Conservation (phyloP, 2,888 invertebrate genomes). For the Cerastoderma edule region DNA sequence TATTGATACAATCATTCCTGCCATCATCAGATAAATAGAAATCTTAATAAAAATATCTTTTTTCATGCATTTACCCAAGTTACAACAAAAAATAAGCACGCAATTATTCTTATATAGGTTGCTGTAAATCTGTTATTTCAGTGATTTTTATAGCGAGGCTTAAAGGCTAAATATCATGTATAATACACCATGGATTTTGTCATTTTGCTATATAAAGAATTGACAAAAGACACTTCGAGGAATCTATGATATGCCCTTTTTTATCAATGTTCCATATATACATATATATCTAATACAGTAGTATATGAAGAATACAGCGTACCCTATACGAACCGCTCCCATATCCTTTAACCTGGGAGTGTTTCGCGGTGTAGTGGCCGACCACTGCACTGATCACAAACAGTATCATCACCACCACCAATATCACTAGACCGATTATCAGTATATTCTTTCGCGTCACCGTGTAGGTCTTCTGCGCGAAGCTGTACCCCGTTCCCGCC, state of each 20-base stretch:
- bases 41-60: no score
- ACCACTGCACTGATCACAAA: constrained; percentile 23
- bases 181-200: not conserved
- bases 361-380: constrained; percentile 21
- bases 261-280: not conserved
- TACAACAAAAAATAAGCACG: no score
- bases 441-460: constrained; percentile 1
- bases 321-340: not conserved
- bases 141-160: no score
- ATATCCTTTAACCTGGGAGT: not conserved
- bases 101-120: no score
- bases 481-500: not conserved
- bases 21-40: no score
- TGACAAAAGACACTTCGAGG: not conserved
- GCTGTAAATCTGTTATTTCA: no score
- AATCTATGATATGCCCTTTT: not conserved
- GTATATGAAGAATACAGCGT: not conserved
- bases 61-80: no score
- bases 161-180: no score
- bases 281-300: not conserved
- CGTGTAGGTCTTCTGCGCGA: not conserved
- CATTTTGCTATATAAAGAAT: not conserved
- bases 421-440: constrained; percentile 2
- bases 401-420: constrained; percentile 6
- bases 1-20: no score